phyloP scores from a whole-genome alignment of 1,140 invertebrate species.

The Pogonomyrmex barbatus region DNA sequence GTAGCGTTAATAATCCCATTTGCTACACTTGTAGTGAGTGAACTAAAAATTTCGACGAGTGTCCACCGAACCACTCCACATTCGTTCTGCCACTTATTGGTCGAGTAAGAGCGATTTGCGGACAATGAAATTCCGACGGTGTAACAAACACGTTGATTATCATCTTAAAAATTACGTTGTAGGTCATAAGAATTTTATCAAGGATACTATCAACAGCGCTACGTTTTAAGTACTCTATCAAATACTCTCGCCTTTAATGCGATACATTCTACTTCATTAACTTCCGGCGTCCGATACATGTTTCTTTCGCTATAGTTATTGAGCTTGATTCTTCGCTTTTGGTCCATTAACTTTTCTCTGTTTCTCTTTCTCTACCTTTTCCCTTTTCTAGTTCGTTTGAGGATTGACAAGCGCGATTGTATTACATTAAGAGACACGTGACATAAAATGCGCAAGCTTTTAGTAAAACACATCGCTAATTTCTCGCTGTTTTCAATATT shows the following conservation, averaged over 20 bases:
- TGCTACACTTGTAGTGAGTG: constrained; percentile 42
- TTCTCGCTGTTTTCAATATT: neutral
- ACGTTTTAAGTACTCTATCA: constrained; percentile 1
- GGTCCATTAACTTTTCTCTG: neutral
- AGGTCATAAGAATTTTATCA: constrained; percentile 33
- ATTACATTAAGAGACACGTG: neutral
- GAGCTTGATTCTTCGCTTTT: constrained; percentile 13
- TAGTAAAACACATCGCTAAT: neutral
- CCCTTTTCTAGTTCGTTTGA: constrained; percentile 19
- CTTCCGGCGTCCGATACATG: neutral
- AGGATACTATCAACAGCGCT: constrained; percentile 17
- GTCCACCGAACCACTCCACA: neutral
- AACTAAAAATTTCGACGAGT: constrained; percentile 35
- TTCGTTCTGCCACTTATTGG: constrained; percentile 16
- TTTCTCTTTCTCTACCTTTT: neutral
- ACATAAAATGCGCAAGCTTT: neutral
- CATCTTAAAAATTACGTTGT: constrained; percentile 30
- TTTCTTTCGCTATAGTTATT: neutral
- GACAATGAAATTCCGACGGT: constrained; percentile 30
- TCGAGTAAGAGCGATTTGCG: constrained; percentile 25
- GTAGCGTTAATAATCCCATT: constrained; percentile 47
- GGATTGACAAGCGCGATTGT: neutral
- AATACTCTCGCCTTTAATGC: neutral
- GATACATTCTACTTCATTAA: neutral
- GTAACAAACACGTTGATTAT: constrained; percentile 30